Evolutionary conservation across 2,113 vertebrate genomes (phyloP), one percentile per base, ranked within the genome.

Genomic region (Nerophis lumbriciformis): DNA sequence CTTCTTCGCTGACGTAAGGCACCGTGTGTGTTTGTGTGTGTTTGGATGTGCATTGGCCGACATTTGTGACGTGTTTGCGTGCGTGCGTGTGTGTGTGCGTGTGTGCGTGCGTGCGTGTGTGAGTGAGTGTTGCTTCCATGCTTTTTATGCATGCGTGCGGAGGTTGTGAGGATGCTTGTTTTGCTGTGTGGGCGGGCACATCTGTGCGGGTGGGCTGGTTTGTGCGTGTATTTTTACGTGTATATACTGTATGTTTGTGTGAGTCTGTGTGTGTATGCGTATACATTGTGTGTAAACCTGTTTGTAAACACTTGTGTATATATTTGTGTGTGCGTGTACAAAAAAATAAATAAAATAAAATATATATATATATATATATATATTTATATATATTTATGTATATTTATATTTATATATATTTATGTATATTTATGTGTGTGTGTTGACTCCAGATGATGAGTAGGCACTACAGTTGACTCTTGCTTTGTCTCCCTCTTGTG

Each of bases 1-100:
- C 88, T 95, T 98, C 90, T 99, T 99, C 79, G 95, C 96, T 84
- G 95, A 98, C 76, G 97, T 99, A 91, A 97, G 97, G 77, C 54
- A 49, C 42, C 70, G 38, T 64, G 58, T 59, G 44, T 35, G 9
- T 5, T 13, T 16, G 56, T 37, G 61, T 14, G 54, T 28, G 14
- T 59, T 11, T 59, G 8, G 16, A 50, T 13, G 19, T 1, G 28
- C 7, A 53, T 53, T 11, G 65, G 39, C 50, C 36, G 16, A 6
- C 58, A 49, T 56, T 53, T 61, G 14, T 63, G 52, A 51, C 59
- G 51, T 37, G 39, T 67, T 3, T 56, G 39, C 11, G 6, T 10
- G 36, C 8, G 28, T 28, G 28, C 3, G 28, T 19, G 19, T 19
- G 42, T 44, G 42, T 44, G 42, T 19, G 19, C 59, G 51, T 37